Evolutionary conservation across 2,797 vertebrate genomes (phyloP), one percentile per base, ranked within the genome.

Genomic region (Macrochelys suwanniensis): DNA sequence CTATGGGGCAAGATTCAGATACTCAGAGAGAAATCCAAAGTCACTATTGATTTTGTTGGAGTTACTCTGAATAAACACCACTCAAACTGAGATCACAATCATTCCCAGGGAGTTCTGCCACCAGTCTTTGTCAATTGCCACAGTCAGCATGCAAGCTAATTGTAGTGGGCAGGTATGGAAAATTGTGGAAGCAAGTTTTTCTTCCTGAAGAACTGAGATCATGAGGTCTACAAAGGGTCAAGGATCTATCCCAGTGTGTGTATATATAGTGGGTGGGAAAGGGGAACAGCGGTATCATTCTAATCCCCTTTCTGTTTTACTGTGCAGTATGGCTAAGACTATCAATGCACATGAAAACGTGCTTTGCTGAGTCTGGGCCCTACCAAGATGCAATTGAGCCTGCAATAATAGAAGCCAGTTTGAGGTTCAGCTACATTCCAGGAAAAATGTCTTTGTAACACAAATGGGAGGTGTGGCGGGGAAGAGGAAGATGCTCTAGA

Each of bases 401-500:
- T 53, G 10, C 49, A 19, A 13, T 28, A 54, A 19, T 23, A 23
- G 49, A 25, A 84, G 23, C 33, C 21, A 17, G 33, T 51, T 23
- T 51, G 59, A n/a, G 21, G 82, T 16, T 33, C 50, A n/a, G 15
- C 49, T 53, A 19, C 33, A 12, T 79, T 50, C 49, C 49, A 84
- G 23, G 49, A 25, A 51, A 23, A 51, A 23, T 28, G 65, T 28
- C 6, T 28, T 47, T 76, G 68, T 71, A 85, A 15, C 3, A 5
- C 7, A 10, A n/a, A 42, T 9, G 3, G 28, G 28, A 31, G 19
- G 2, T 31, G 57, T 28, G 57, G 12, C 33, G 37, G 13, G 59
- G 68, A 53, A 59, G 76, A 26, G 42, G 5, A 2, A 1, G 23
- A 47, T 0, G 0, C 17, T 53, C 4, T n/a, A 37, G 54, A 71